phyloP scores from a whole-genome alignment of 2,113 vertebrate species.

The Tupaia tana region DNA sequence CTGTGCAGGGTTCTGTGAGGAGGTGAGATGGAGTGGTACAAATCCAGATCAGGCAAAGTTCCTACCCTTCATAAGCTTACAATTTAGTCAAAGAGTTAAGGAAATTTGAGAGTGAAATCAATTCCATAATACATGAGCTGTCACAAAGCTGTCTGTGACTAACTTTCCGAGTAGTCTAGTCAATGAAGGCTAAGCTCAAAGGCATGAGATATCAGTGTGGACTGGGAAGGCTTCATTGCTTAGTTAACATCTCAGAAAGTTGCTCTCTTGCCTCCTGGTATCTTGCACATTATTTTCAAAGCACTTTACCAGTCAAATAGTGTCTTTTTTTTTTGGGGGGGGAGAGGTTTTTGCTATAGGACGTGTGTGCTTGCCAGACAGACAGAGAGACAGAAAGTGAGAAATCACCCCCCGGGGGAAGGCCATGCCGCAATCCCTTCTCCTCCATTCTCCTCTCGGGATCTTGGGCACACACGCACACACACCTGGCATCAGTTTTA shows the following conservation, averaged over 20 bases:
- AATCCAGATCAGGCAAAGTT: background rate
- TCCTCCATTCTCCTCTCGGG: no score
- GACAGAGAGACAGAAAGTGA: no score
- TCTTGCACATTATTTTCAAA: slow-evolving; percentile 53
- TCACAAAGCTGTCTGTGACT: slow-evolving; percentile 65
- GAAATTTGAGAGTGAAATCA: slow-evolving; percentile 55
- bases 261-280: slow-evolving; percentile 18
- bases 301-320: background rate
- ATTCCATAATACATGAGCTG: slow-evolving; percentile 72
- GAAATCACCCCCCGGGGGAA: no score
- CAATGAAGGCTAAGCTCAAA: slow-evolving; percentile 64
- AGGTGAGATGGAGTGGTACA: background rate
- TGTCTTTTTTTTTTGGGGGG: slow-evolving; percentile 28
- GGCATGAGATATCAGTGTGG: slow-evolving; percentile 5
- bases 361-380: no score
- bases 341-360: no score
- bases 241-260: slow-evolving; percentile 60
- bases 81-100: slow-evolving; percentile 53
- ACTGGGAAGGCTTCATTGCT: slow-evolving; percentile 19
- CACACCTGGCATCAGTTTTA: no score
- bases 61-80: slow-evolving; percentile 46
- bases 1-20: background rate
- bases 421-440: no score
- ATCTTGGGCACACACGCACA: no score
- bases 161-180: slow-evolving; percentile 56